These are phyloP conservation scores for Campylorhamphus procurvoides DNA, from an alignment of 2,113 vertebrate species.

Conservation along the genomic window DNA sequence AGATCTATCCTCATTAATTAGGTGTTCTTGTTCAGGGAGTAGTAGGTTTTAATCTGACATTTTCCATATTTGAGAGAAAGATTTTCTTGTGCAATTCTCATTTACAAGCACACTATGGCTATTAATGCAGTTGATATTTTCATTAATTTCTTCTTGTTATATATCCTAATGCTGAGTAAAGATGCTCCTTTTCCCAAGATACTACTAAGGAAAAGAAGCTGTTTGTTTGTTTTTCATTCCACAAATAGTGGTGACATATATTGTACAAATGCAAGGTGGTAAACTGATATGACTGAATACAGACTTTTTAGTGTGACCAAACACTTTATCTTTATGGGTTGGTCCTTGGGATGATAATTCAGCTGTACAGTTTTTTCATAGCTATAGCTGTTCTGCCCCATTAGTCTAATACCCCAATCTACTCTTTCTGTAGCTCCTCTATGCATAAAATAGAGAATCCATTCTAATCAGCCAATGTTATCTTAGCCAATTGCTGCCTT, in stretches of 20 bases:
- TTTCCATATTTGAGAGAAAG: neutral
- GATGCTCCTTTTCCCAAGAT: neutral
- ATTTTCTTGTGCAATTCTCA: neutral
- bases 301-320: neutral
- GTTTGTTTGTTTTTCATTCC: neutral
- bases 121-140: neutral
- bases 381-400: neutral
- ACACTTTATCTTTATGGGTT: neutral
- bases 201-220: neutral
- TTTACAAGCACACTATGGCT: neutral
- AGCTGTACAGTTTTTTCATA: neutral
- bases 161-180: neutral
- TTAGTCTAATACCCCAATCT: neutral
- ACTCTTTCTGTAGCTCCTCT: neutral
- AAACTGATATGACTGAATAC: rapidly evolving
- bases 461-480: neutral
- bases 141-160: neutral
- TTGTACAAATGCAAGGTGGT: neutral
- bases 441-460: neutral
- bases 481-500: neutral
- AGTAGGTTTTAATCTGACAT: neutral
- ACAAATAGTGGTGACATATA: neutral
- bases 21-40: neutral
- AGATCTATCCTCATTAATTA: conserved; percentile 26
- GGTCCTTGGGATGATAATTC: neutral